Percentiles rank a stretch among this genome's conserved stretches.
These are phyloP conservation scores for Phoebastria nigripes DNA, from an alignment of 2,797 vertebrate genomes.

Conservation along the genomic window DNA sequence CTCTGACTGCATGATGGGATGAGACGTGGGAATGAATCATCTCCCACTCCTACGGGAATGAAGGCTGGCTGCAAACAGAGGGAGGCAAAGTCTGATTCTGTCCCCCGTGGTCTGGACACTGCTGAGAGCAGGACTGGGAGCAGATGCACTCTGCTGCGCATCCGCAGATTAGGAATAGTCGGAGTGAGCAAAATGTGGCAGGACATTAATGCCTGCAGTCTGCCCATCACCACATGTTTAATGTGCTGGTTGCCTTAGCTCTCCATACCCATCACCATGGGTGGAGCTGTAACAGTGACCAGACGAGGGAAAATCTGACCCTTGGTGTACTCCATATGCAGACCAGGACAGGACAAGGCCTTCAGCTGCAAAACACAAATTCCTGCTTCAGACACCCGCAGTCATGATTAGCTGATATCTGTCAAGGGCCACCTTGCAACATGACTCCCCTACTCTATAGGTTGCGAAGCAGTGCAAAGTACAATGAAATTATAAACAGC, in stretches of 20 bases:
- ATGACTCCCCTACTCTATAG: not conserved
- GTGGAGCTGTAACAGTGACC: not conserved
- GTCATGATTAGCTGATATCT: not conserved
- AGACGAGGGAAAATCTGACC: not conserved
- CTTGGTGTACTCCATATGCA: not conserved
- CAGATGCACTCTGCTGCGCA: not conserved
- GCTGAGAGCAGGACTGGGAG: not conserved
- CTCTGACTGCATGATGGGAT: not conserved
- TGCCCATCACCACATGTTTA: not conserved
- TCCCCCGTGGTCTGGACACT: not conserved
- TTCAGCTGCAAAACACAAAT: not conserved
- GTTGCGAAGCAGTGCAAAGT: not conserved
- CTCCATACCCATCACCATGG: not conserved
- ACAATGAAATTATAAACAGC: not conserved
- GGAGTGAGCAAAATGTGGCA: not conserved
- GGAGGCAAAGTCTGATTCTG: not conserved
- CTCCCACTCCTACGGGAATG: not conserved
- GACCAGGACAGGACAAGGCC: not conserved
- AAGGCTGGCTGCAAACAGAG: not conserved
- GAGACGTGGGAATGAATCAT: not conserved
- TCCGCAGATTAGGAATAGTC: not conserved
- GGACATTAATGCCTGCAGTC: not conserved
- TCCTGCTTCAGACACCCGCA: not conserved
- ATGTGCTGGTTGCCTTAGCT: accelerated
- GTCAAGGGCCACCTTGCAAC: not conserved